Evolutionary conservation across 2,797 vertebrate species (phyloP), one percentile per base, ranked within the genome.

Genomic region (Choloepus didactylus): DNA sequence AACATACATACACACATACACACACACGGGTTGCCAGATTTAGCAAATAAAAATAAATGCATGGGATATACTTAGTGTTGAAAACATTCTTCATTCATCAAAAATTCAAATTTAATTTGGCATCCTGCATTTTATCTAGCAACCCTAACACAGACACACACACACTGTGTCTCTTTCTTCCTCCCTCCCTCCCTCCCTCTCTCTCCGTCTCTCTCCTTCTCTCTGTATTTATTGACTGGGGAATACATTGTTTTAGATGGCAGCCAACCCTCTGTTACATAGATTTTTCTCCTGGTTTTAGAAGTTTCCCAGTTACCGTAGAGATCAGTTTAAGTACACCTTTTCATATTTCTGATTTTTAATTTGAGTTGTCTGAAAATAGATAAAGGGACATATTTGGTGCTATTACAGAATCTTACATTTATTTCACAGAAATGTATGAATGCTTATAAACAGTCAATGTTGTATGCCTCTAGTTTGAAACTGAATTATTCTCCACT

Each of bases 321-420:
- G 31, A 79, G 49, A 66, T 88, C 21, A 51, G 10, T 94, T 92
- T 88, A 93, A 90, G 19, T 75, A 6, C 23, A 66, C 5, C 70
- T 90, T 64, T 93, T 69, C 49, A 66, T 93, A 46, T 79, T 79
- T 82, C 35, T 69, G n/a, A 64, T 38, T 87, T 96, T 92, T 64
- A 27, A 49, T 95, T 93, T 64, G 29, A 62, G 11, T 93, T 95
- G 9, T 44, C 44, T 76, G 23, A 49, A 96, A 89, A 81, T 89
- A 82, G 66, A 80, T 76, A 73, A 76, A 88, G 10, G 60, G 6
- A 15, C 21, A 21, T 75, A n/a, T 46, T 46, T 84, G 46, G 5
- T 41, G 44, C 51, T 27, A 31, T 75, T 77, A 64, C 67, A 69
- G 73, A 91, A 69, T 75, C 44, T 60, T 93, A 7, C 64, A 9